phyloP scores from a whole-genome alignment of 2,113 vertebrate species.

The Aix galericulata region DNA sequence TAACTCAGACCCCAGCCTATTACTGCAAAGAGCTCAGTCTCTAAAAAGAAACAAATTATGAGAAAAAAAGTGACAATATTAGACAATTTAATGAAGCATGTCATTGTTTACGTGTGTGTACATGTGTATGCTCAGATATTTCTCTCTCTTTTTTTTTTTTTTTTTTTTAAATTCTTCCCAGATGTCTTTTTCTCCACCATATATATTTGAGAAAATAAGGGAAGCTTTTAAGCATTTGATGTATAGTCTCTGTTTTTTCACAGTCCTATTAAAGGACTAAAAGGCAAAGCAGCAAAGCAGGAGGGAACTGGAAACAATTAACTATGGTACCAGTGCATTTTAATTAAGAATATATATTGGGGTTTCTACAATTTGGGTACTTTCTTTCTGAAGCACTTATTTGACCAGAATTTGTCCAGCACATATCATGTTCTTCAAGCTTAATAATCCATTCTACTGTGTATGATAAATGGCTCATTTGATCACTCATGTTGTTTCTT shows the following conservation, averaged over 20 bases:
- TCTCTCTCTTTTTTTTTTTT: no score
- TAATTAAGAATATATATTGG: background rate
- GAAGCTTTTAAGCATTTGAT: conserved; percentile 30
- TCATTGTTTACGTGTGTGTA: background rate
- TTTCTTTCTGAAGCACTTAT: conserved; percentile 22
- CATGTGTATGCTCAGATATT: background rate
- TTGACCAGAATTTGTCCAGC: conserved; percentile 29
- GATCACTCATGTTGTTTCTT: conserved; percentile 56
- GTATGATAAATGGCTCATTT: conserved; percentile 56
- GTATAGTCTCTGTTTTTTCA: background rate
- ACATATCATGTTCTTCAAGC: background rate
- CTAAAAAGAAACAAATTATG: background rate
- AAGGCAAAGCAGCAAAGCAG: conserved; percentile 24
- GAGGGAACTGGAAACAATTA: background rate
- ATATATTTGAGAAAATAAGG: background rate
- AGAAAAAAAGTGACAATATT: background rate
- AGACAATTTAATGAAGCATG: background rate
- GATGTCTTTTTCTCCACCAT: background rate
- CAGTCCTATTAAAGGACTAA: background rate
- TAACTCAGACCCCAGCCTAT: background rate
- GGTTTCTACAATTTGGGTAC: background rate
- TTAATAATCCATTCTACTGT: conserved; percentile 44
- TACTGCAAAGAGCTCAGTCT: background rate
- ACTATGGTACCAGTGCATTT: background rate
- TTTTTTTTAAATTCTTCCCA: background rate